These are phyloP conservation scores for Aproaerema taeniolella DNA, from an alignment of 2,888 invertebrate species.

Conservation along the genomic window DNA sequence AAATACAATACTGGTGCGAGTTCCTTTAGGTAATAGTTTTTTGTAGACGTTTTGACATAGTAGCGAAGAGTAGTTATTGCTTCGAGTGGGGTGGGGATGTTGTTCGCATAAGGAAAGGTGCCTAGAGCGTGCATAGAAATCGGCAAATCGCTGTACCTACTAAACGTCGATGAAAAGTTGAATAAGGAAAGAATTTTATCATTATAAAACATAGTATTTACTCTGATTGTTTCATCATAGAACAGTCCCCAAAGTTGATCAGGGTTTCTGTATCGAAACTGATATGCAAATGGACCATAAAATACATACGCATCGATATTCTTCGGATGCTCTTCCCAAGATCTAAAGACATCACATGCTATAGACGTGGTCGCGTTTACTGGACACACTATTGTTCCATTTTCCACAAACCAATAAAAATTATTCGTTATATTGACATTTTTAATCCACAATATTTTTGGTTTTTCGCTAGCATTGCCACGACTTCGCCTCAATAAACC, in stretches of 20 bases:
- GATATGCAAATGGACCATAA: not conserved
- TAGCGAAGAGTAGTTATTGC: not conserved
- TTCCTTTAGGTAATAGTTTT: not conserved
- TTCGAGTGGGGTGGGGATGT: no score
- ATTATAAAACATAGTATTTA: constrained; percentile 21
- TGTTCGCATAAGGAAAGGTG: no score
- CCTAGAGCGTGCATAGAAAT: not conserved
- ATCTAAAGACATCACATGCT: not conserved
- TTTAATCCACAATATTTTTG: no score
- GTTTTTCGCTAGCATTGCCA: no score
- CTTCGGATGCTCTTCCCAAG: not conserved
- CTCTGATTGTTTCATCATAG: not conserved
- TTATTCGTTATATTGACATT: no score
- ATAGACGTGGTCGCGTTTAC: not conserved
- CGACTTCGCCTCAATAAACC: no score
- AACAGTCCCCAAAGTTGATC: not conserved
- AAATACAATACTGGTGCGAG: constrained; percentile 1
- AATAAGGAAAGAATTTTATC: constrained; percentile 84
- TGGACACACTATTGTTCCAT: no score
- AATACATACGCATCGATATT: not conserved
- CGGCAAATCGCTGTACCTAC: constrained; percentile 80
- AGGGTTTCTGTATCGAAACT: not conserved
- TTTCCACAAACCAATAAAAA: no score
- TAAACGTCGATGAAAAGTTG: no score
- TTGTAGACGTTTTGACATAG: not conserved